A percentile compares a stretch with the other conserved stretches of the same genome.
Conservation (phyloP, 2,888 invertebrate genomes). For the Ischnura elegans region DNA sequence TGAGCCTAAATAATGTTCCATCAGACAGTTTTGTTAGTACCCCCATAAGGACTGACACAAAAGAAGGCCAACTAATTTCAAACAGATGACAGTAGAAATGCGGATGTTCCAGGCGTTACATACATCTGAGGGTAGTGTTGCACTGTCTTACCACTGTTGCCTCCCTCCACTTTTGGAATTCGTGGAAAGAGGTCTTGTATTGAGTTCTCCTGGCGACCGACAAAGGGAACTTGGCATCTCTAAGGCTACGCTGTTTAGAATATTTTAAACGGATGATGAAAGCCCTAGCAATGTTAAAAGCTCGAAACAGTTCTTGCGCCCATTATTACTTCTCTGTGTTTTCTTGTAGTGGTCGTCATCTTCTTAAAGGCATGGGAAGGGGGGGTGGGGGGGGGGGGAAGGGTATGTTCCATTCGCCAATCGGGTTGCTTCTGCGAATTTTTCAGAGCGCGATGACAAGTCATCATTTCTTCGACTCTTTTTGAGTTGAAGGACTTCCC, state of each 20-base stretch:
- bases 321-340: not conserved
- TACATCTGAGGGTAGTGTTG: too few relatives aligned
- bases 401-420: not conserved
- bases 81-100: too few relatives aligned
- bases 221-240: constrained; percentile 2
- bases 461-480: constrained; percentile 27
- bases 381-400: not conserved
- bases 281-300: constrained; percentile 18
- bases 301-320: constrained; percentile 27
- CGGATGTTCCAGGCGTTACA: too few relatives aligned
- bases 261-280: constrained; percentile 32
- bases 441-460: constrained; percentile 30
- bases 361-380: not conserved
- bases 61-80: too few relatives aligned
- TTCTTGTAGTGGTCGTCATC: not conserved
- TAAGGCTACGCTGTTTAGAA: constrained; percentile 27
- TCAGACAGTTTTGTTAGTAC: too few relatives aligned
- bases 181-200: constrained; percentile 8
- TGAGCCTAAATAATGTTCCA: too few relatives aligned
- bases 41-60: too few relatives aligned
- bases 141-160: not conserved
- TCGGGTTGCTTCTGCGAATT: not conserved
- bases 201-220: not conserved
- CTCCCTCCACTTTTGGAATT: not conserved
- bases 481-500: not conserved